phyloP scores from a whole-genome alignment of 1,140 invertebrate genomes.

The Heliconius hewitsoni region DNA sequence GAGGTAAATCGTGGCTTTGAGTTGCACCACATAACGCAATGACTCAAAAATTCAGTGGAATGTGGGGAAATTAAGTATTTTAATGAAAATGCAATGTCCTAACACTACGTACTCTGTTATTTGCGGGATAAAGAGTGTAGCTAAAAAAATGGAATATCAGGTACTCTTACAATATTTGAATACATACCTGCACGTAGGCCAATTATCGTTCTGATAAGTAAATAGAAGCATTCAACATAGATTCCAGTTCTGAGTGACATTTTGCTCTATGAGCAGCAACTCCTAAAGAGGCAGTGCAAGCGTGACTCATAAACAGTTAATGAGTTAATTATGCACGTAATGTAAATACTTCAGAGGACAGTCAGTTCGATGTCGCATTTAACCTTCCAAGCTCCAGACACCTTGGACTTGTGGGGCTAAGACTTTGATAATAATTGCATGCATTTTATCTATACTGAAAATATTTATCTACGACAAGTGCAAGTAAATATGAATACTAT shows the following conservation, averaged over 20 bases:
- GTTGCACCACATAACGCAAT: too few species aligned
- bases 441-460: too few species aligned
- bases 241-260: neutral
- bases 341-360: constrained; percentile 28
- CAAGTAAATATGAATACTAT: too few species aligned
- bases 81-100: too few species aligned
- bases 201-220: neutral
- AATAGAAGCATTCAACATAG: neutral
- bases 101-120: too few species aligned
- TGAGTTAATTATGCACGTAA: constrained; percentile 34
- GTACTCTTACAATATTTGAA: neutral
- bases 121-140: too few species aligned
- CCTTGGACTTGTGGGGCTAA: neutral
- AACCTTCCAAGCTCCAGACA: neutral
- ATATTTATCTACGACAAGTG: too few species aligned
- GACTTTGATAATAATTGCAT: neutral
- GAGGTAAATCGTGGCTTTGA: too few species aligned
- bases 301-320: constrained; percentile 34
- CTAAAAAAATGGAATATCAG: too few species aligned
- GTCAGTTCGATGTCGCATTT: constrained; percentile 3
- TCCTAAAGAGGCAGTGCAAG: constrained; percentile 19
- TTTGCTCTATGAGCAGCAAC: neutral
- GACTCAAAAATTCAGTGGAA: too few species aligned
- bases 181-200: too few species aligned
- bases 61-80: too few species aligned